These are phyloP conservation scores for Hoplodrina ambigua DNA, from an alignment of 2,888 invertebrate species.

Conservation along the genomic window DNA sequence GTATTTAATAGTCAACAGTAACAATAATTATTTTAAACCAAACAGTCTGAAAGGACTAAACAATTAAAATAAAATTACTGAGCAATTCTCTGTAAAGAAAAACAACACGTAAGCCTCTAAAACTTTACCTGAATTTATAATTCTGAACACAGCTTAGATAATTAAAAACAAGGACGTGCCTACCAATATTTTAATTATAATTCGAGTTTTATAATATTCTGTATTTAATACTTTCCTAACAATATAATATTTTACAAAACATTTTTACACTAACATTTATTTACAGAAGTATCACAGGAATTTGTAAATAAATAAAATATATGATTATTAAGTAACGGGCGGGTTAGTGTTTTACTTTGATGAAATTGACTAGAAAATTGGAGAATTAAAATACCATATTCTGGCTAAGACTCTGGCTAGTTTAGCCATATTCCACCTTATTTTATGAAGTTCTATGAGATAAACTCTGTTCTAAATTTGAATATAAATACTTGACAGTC, in stretches of 20 bases:
- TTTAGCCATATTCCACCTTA: no score
- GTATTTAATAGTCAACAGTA: no score
- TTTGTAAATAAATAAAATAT: slow-evolving; percentile 65
- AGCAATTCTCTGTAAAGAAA: not conserved
- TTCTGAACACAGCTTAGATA: slow-evolving; percentile 5
- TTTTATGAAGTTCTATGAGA: no score
- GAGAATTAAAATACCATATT: not conserved
- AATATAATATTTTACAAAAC: slow-evolving; percentile 66
- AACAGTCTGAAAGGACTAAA: not conserved
- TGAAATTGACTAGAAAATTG: slow-evolving; percentile 19
- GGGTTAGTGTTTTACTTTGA: not conserved
- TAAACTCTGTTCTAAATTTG: no score
- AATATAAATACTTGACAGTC: no score
- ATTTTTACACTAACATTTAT: slow-evolving; percentile 47
- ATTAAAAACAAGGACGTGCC: slow-evolving; percentile 8
- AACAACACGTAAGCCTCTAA: not conserved
- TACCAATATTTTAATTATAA: slow-evolving; percentile 16
- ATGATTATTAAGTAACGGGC: slow-evolving; percentile 22
- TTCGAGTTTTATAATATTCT: slow-evolving; percentile 21
- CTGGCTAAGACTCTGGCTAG: no score
- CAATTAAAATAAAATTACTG: not conserved
- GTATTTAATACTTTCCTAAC: slow-evolving; percentile 47
- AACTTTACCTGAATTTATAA: not conserved
- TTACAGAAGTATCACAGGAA: slow-evolving; percentile 80
- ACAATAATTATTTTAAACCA: not conserved